Percentiles rank a stretch among this genome's conserved stretches.
Evolutionary conservation across 1,140 invertebrate genomes (phyloP).

Genomic region (Sarcophaga peregrina): DNA sequence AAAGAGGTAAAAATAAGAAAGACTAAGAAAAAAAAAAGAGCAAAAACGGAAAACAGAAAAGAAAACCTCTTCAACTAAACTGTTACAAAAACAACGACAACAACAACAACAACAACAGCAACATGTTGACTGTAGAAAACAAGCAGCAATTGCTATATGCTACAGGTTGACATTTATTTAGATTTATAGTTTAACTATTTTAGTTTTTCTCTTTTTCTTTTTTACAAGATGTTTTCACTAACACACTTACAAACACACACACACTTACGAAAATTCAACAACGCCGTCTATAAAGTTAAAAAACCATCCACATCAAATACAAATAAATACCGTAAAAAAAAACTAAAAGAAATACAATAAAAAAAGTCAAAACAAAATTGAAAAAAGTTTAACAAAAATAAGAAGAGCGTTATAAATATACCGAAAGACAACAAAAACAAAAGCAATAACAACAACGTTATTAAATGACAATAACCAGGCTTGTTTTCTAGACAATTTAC

Average conservation of each 20-base stretch:
- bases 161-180: constrained; percentile 42
- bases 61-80: constrained; percentile 14
- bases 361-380: too few species aligned
- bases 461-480: constrained; percentile 31
- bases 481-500: too few species aligned
- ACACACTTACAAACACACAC: not conserved
- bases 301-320: not conserved
- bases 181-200: constrained; percentile 40
- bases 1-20: not conserved
- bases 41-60: not conserved
- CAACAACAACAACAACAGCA: not conserved
- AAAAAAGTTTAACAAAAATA: too few species aligned
- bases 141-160: constrained; percentile 41
- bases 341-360: not conserved
- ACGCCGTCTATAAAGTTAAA: not conserved
- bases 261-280: not conserved
- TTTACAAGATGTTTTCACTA: constrained; percentile 24
- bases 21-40: not conserved
- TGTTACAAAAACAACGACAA: not conserved
- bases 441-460: not conserved
- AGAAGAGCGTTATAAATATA: not conserved
- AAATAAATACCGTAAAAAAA: not conserved
- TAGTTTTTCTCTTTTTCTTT: too few species aligned
- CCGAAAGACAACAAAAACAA: not conserved
- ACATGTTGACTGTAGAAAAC: constrained; percentile 38